Percentiles rank a stretch among this genome's conserved stretches.
phyloP scores from a whole-genome alignment of 2,888 invertebrate genomes.

The Disparrhopalites patrizii region DNA sequence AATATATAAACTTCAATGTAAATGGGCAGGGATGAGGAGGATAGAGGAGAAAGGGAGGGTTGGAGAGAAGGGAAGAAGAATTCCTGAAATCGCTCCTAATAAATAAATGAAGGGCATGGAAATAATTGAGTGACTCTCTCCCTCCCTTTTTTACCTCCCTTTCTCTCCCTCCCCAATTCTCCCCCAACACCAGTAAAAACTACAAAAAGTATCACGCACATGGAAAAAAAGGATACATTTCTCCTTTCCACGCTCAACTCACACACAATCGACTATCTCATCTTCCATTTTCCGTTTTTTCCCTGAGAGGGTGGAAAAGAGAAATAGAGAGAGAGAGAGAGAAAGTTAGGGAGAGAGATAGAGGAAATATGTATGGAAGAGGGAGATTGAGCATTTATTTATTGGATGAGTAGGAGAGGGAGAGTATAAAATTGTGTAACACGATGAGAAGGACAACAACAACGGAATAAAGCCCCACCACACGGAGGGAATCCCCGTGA shows the following conservation, averaged over 20 bases:
- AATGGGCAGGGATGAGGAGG: slow-evolving; percentile 3
- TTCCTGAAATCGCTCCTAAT: slow-evolving; percentile 14
- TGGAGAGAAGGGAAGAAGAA: neutral
- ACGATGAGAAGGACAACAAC: neutral
- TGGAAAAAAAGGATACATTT: too few species aligned
- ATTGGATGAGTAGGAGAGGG: neutral
- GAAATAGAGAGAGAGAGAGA: neutral
- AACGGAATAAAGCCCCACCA: neutral
- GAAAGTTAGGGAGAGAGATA: too few species aligned
- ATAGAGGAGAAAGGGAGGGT: neutral
- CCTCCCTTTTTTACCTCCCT: slow-evolving; percentile 12
- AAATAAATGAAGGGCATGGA: slow-evolving; percentile 29
- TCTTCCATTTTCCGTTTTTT: neutral
- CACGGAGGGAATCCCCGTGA: too few species aligned
- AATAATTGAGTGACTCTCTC: slow-evolving; percentile 27
- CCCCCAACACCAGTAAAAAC: too few species aligned
- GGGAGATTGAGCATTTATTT: slow-evolving; percentile 7
- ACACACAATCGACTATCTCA: too few species aligned
- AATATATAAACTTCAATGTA: neutral
- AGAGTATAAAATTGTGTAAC: neutral
- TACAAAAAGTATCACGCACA: too few species aligned
- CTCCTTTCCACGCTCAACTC: neutral
- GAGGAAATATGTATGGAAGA: too few species aligned
- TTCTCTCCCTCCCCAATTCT: neutral
- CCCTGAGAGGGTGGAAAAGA: neutral